Conservation (phyloP, 2,797 vertebrate genomes). For the Alectoris magna region DNA sequence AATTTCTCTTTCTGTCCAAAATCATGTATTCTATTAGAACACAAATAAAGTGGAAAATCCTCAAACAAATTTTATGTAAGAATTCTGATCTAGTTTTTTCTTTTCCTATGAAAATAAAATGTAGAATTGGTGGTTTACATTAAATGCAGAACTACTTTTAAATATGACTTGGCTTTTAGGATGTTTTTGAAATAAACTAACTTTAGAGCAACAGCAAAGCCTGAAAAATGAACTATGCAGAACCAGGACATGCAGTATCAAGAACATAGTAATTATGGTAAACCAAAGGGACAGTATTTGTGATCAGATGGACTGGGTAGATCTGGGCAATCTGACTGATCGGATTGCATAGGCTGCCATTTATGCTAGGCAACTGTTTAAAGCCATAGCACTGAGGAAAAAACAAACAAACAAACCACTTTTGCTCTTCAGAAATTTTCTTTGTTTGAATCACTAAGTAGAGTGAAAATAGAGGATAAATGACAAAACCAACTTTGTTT, state of each 20-base stretch:
- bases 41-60: neutral
- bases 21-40: neutral
- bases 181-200: conserved; percentile 6
- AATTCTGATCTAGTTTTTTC: neutral
- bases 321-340: no score
- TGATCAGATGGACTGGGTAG: neutral
- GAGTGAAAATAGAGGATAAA: neutral
- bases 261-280: conserved; percentile 14
- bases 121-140: neutral
- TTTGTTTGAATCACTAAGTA: neutral
- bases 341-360: neutral
- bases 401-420: neutral
- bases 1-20: neutral
- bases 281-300: neutral
- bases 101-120: neutral
- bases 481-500: neutral
- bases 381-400: neutral
- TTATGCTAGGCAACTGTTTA: neutral
- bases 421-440: neutral
- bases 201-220: neutral
- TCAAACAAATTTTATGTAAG: neutral
- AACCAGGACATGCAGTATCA: neutral
- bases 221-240: conserved; percentile 18
- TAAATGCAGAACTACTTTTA: conserved; percentile 30
- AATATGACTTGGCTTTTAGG: neutral